A percentile compares a stretch with the other conserved stretches of the same genome.
Evolutionary conservation across 2,113 vertebrate species (phyloP).

Genomic region (Polypterus bichir): DNA sequence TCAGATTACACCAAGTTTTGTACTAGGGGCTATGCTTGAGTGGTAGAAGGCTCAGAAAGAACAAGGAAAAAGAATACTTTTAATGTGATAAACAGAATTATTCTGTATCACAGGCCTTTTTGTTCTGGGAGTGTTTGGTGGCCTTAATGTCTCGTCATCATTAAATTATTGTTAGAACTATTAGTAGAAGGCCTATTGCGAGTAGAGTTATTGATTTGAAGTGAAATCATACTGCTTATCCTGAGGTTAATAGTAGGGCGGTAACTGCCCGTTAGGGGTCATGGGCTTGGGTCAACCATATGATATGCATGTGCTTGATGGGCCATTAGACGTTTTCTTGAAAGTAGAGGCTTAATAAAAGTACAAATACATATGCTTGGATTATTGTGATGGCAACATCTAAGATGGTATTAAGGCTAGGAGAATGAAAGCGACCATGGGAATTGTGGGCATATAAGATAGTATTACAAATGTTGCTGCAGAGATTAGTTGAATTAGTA

Average conservation of each 20-base stretch:
- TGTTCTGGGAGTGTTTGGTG: slow-evolving; percentile 14
- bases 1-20: slow-evolving; percentile 19
- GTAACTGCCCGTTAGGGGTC: not conserved
- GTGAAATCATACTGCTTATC: slow-evolving; percentile 18
- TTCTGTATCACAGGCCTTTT: slow-evolving; percentile 23
- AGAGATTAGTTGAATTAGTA: slow-evolving; percentile 13
- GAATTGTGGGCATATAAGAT: too few relatives aligned
- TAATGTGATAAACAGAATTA: slow-evolving; percentile 28
- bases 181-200: accelerated
- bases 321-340: slow-evolving; percentile 25
- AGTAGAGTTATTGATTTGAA: accelerated
- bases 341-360: slow-evolving; percentile 20
- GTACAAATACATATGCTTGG: not conserved
- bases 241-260: slow-evolving; percentile 6
- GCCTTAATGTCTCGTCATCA: slow-evolving; percentile 21
- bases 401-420: too few relatives aligned
- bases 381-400: too few relatives aligned
- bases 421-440: too few relatives aligned
- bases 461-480: slow-evolving; percentile 6
- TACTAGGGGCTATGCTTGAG: slow-evolving; percentile 18
- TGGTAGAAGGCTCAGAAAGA: slow-evolving; percentile 27
- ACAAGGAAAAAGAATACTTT: slow-evolving; percentile 22
- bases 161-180: not conserved
- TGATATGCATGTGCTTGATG: slow-evolving; percentile 22
- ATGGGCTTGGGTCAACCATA: slow-evolving; percentile 20